A percentile compares a stretch with the other conserved stretches of the same genome.
Evolutionary conservation across 2,888 invertebrate species (phyloP).

Genomic region (Marronus borbonicus): DNA sequence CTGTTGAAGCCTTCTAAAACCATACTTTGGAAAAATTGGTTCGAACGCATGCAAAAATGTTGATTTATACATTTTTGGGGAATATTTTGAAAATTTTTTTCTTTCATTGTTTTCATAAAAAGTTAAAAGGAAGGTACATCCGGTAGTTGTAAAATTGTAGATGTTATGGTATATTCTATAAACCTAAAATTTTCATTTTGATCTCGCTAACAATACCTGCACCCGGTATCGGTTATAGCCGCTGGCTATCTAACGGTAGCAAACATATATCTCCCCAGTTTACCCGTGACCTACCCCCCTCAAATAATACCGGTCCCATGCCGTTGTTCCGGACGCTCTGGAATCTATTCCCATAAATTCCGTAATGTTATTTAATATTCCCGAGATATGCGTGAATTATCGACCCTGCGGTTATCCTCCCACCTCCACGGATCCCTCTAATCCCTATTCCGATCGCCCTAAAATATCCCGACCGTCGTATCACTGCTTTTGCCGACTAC

Average conservation of each 20-base stretch:
- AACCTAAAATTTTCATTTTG: neutral
- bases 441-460: no score
- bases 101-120: no score
- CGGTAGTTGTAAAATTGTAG: no score
- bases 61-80: no score
- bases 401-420: slow-evolving; percentile 10
- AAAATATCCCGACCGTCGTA: neutral
- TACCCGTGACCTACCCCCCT: neutral
- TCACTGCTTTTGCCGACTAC: neutral
- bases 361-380: slow-evolving; percentile 46
- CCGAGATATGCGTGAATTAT: slow-evolving; percentile 45
- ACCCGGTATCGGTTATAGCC: neutral
- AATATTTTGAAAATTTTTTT: no score
- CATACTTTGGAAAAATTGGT: no score
- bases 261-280: neutral
- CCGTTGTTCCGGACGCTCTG: neutral
- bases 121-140: no score
- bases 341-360: slow-evolving; percentile 40
- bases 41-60: no score
- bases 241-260: no score
- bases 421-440: no score
- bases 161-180: no score
- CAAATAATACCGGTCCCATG: neutral
- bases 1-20: no score
- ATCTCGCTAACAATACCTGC: neutral